Evolutionary conservation across 2,113 vertebrate genomes (phyloP).

Genomic region (Ceratotherium simum): DNA sequence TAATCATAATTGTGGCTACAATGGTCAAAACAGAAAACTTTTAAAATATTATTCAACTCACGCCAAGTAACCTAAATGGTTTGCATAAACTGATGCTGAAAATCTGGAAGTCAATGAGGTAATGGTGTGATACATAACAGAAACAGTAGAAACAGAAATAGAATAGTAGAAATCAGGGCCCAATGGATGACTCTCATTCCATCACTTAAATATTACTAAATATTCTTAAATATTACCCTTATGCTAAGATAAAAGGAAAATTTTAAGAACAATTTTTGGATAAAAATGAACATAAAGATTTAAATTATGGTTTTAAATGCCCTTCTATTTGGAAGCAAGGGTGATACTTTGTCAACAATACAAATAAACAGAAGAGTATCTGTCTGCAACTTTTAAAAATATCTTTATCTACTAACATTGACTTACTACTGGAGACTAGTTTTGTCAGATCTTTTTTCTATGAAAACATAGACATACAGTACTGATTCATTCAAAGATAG

Average conservation of each 20-base stretch:
- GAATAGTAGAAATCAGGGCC: neutral
- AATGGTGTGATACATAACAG: neutral
- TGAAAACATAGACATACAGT: neutral
- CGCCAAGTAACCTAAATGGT: neutral
- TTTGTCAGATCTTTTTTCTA: neutral
- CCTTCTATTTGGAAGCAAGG: neutral
- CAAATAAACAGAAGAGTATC: neutral
- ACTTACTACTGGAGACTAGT: neutral
- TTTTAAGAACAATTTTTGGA: constrained; percentile 13
- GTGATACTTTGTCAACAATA: neutral
- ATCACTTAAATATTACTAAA: neutral
- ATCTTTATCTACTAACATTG: neutral
- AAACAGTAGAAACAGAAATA: neutral
- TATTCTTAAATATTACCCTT: neutral
- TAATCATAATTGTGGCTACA: neutral
- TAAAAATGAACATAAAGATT: neutral
- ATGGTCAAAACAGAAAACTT: constrained; percentile 11
- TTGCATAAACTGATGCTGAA: neutral
- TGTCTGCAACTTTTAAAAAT: neutral
- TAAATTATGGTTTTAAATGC: neutral
- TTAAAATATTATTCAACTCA: neutral
- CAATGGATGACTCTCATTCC: neutral
- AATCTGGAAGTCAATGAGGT: neutral
- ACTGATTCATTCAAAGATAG: neutral
- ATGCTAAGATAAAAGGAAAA: constrained; percentile 9